phyloP scores from a whole-genome alignment of 53 echinoderm and acorn worm genomes.

The Zoroaster sp. region DNA sequence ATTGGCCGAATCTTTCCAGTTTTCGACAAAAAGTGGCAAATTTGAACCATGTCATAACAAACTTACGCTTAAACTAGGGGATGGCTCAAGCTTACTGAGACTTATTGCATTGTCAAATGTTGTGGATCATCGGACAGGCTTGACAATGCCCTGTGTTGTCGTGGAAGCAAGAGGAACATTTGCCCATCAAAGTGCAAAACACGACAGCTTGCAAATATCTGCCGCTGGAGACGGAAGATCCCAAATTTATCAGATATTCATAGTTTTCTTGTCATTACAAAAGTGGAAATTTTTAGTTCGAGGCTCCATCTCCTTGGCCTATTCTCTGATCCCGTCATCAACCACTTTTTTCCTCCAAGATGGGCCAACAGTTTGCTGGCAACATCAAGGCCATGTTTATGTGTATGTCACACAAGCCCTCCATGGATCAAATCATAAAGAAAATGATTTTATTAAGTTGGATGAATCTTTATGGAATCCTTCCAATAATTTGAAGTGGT shows the following conservation, averaged over 20 bases:
- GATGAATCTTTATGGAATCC: neutral
- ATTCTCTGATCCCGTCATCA: neutral
- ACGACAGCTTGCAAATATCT: neutral
- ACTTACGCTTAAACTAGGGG: neutral
- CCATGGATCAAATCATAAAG: neutral
- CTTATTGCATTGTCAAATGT: neutral
- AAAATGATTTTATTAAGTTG: neutral
- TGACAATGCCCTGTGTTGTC: neutral
- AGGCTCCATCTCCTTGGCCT: neutral
- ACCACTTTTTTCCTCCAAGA: neutral
- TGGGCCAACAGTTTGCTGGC: conserved; percentile 50
- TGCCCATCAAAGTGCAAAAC: neutral
- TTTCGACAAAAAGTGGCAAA: neutral
- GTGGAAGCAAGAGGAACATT: no score
- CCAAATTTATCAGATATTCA: neutral
- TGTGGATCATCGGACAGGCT: neutral
- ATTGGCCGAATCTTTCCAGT: conserved; percentile 11
- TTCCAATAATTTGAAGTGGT: conserved; percentile 15
- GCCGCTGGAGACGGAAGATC: neutral
- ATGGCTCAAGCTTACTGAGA: neutral
- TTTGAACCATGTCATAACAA: neutral
- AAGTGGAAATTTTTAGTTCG: neutral
- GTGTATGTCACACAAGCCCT: neutral
- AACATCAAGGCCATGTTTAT: neutral
- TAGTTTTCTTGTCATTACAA: neutral